Evolutionary conservation across 1,140 invertebrate species (phyloP).

Genomic region (Atopsyche davidsoni): DNA sequence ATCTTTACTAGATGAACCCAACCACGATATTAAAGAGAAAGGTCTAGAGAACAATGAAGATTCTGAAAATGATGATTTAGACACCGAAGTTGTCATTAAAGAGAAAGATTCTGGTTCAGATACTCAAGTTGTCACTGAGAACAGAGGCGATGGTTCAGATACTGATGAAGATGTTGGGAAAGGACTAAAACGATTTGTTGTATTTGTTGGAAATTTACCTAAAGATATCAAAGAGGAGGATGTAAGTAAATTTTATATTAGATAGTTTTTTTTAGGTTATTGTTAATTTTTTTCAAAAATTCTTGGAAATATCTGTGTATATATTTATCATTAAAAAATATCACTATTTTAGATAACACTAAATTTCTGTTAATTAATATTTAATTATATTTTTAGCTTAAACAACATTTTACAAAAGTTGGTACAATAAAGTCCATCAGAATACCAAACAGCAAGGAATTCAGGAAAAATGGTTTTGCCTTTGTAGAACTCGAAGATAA

Average conservation of each 20-base stretch:
- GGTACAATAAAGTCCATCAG: constrained; percentile 38
- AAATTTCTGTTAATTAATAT: not conserved
- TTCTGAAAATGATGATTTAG: constrained; percentile 15
- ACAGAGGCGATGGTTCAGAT: no score
- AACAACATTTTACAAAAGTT: constrained; percentile 46
- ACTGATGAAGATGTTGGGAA: constrained; percentile 24
- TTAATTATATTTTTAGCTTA: constrained; percentile 34
- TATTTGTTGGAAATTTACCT: constrained; percentile 49
- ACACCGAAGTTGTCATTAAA: no score
- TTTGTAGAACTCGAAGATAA: constrained; percentile 43
- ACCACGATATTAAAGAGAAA: constrained; percentile 10
- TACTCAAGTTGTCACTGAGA: no score
- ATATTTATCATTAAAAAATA: not conserved
- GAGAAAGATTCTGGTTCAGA: no score
- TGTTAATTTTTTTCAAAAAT: constrained; percentile 1
- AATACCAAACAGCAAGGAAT: constrained; percentile 37
- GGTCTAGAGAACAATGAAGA: not conserved
- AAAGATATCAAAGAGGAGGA: constrained; percentile 35
- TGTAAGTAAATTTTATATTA: constrained; percentile 16
- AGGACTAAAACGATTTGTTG: constrained; percentile 36
- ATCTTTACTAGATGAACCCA: constrained; percentile 5
- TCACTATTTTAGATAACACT: not conserved
- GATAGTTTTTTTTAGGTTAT: constrained; percentile 1
- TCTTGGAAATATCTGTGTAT: not conserved
- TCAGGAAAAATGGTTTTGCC: constrained; percentile 40